Evolutionary conservation across 2,888 invertebrate species (phyloP), one percentile per base, ranked within the genome.

Genomic region (Liodrosophila aerea): DNA sequence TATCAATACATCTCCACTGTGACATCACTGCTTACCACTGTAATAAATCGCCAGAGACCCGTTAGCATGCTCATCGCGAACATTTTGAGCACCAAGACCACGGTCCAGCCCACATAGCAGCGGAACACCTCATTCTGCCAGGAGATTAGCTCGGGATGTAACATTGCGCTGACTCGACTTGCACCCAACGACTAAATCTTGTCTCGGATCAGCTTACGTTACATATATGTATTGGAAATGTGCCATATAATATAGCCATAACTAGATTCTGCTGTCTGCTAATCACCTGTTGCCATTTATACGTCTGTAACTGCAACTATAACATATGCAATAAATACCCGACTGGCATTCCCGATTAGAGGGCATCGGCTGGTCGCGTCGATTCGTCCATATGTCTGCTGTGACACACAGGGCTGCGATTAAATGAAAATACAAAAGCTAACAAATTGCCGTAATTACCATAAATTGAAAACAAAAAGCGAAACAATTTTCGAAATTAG

Each of bases 61-160:
- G 91, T 90, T n/a, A 91, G 67, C 1, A 87, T 12, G 4, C 87
- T 76, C 88, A 91, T 89, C 2, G 82, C 54, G 29, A 90, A 65
- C 78, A 90, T 88, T 85, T 91, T 91, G 0, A 90, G 54, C 1
- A 87, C 85, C 41, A 91, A 64, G 18, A 91, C 29, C 1, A 85
- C 81, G 4, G 76, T 64, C 85, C 91, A 91, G 49, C 90, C 89
- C 7, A 86, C 64, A 73, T 88, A 91, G 8, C 87, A 69, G 13
- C 73, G 78, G 53, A 90, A 90, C 8, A 90, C 88, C 12, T 57
- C 73, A 49, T 87, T 86, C 1, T 86, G 64, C 30, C 77, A 46
- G 3, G 76, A 68, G 51, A 78, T 54, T 29, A 85, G 70, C 30
- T 83, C 72, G 13, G 36, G 12, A 7, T 76, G 36, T 0, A 66